Evolutionary conservation across 2,888 invertebrate species (phyloP).

Genomic region (Taphrorychus bicolor): DNA sequence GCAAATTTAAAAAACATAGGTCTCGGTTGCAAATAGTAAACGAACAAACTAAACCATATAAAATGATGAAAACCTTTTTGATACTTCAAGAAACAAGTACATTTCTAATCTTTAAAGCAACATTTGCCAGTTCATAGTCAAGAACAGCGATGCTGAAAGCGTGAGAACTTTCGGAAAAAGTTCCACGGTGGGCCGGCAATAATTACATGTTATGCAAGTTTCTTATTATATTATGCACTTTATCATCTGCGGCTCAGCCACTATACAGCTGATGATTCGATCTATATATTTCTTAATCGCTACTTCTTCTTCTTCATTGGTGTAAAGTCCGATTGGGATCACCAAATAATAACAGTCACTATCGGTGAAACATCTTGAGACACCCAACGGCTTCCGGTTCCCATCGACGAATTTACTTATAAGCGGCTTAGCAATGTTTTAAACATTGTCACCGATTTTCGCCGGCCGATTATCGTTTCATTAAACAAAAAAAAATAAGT

Average conservation of each 20-base stretch:
- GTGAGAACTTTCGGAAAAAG: neutral
- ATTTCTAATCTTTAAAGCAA: too few relatives aligned
- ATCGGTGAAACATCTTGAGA: neutral
- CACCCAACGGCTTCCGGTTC: slow-evolving; percentile 13
- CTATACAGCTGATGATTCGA: neutral
- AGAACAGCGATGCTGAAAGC: neutral
- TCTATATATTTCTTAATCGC: neutral
- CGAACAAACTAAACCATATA: too few relatives aligned
- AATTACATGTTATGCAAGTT: neutral
- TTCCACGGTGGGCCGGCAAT: neutral
- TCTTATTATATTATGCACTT: neutral
- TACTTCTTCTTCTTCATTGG: neutral
- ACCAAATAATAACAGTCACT: neutral
- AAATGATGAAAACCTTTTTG: too few relatives aligned
- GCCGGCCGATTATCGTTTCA: neutral
- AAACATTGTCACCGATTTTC: slow-evolving; percentile 8
- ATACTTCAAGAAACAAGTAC: too few relatives aligned
- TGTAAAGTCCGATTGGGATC: neutral
- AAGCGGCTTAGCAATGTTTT: neutral
- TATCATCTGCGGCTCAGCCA: neutral
- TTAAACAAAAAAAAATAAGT: neutral
- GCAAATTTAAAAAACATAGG: too few relatives aligned
- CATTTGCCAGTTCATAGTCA: too few relatives aligned
- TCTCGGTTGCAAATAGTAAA: too few relatives aligned
- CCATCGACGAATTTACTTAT: slow-evolving; percentile 2